These are phyloP conservation scores for Dermolepida albohirtum DNA, from an alignment of 2,888 invertebrate species.

Conservation along the genomic window DNA sequence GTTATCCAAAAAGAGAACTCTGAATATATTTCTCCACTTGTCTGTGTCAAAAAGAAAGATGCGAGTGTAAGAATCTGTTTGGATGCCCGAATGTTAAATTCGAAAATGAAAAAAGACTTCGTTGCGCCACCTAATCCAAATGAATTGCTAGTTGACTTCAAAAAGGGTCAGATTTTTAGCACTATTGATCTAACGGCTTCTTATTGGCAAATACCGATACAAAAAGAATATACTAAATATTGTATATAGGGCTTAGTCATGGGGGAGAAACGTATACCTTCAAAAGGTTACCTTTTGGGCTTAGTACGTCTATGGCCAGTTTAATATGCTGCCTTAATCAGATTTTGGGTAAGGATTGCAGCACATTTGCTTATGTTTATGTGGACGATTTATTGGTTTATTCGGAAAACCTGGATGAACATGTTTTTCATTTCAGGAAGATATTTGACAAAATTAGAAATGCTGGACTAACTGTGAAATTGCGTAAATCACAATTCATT, in stretches of 20 bases:
- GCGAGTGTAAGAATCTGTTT: slow-evolving; percentile 1
- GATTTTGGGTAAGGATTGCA: no score
- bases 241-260: background rate
- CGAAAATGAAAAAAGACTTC: background rate
- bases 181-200: slow-evolving; percentile 2
- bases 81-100: background rate
- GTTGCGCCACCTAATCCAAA: background rate
- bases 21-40: no score
- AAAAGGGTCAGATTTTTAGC: no score
- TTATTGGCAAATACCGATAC: background rate
- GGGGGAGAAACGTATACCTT: no score
- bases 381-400: no score
- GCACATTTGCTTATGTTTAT: no score
- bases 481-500: background rate
- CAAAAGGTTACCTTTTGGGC: no score
- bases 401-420: no score
- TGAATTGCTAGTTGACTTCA: background rate
- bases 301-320: no score
- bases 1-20: no score
- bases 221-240: background rate
- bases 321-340: no score
- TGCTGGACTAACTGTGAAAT: background rate
- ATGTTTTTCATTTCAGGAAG: no score
- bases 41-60: background rate
- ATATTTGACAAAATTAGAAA: background rate